phyloP scores from a whole-genome alignment of 1,140 invertebrate genomes.

The Mercenaria mercenaria region DNA sequence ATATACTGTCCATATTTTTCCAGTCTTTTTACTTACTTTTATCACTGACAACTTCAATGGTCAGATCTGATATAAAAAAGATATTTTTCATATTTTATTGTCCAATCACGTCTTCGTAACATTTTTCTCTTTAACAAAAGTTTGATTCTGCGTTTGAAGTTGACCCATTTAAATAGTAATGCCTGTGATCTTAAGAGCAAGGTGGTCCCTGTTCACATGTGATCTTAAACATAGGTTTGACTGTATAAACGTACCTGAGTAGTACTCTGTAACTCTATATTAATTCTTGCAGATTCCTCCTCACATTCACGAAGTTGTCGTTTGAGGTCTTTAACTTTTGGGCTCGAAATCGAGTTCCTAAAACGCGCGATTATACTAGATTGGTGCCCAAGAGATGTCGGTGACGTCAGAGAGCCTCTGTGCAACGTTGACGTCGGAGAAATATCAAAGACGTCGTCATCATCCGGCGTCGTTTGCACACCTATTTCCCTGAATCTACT shows the following conservation, averaged over 20 bases:
- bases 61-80: too few species aligned
- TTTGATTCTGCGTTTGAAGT: too few species aligned
- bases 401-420: not conserved
- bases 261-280: not conserved
- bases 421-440: slow-evolving; percentile 12
- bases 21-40: too few species aligned
- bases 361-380: not conserved
- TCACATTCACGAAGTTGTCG: not conserved
- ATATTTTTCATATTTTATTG: too few species aligned
- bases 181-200: too few species aligned
- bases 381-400: not conserved
- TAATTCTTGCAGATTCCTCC: not conserved
- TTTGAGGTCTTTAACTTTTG: slow-evolving; percentile 3
- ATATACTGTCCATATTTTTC: too few species aligned
- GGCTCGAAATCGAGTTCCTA: not conserved
- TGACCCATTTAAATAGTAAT: too few species aligned
- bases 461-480: not conserved
- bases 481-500: not conserved
- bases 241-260: not conserved
- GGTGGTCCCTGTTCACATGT: too few species aligned
- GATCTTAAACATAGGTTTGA: too few species aligned
- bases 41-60: too few species aligned
- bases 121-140: too few species aligned
- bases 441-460: slow-evolving; percentile 1
- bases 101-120: too few species aligned